Evolutionary conservation across 2,797 vertebrate species (phyloP).

Genomic region (Thalassophryne amazonica): DNA sequence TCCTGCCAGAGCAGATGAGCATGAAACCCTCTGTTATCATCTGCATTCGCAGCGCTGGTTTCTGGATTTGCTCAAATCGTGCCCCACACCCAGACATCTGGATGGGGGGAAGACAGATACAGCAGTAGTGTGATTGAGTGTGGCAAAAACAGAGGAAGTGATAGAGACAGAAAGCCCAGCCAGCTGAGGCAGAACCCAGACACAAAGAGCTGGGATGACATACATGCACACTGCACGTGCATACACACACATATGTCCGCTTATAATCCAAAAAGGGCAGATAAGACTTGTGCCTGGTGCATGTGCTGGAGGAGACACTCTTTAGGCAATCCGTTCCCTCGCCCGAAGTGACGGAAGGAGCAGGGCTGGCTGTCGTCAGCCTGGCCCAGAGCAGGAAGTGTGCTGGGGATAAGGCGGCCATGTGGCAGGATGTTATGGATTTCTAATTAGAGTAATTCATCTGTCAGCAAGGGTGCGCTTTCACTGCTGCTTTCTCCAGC

Average conservation of each 20-base stretch:
- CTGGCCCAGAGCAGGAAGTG: conserved; percentile 97
- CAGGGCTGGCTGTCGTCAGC: conserved; percentile 95
- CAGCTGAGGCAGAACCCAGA: conserved; percentile 65
- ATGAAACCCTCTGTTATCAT: conserved; percentile 43
- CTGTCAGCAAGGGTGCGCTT: conserved; percentile 97
- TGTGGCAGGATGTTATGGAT: conserved; percentile 99
- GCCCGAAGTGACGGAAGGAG: conserved; percentile 87
- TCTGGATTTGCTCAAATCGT: conserved; percentile 61
- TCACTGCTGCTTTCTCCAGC: conserved; percentile 85
- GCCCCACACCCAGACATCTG: conserved; percentile 61
- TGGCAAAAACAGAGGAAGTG: conserved; percentile 79
- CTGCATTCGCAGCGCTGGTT: conserved; percentile 21
- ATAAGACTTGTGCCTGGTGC: conserved; percentile 48
- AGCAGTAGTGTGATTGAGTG: conserved; percentile 61
- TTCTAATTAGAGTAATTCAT: conserved; percentile 99
- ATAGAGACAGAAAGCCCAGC: conserved; percentile 76
- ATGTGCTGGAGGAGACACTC: conserved; percentile 56
- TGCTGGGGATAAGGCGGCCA: conserved; percentile 97
- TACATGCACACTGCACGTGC: conserved; percentile 16
- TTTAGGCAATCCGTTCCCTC: conserved; percentile 54
- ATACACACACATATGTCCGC: conserved; percentile 15
- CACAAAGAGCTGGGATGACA: conserved; percentile 63
- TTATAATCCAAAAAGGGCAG: conserved; percentile 35
- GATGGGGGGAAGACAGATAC: conserved; percentile 29
- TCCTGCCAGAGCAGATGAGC: conserved; percentile 36